A percentile compares a stretch with the other conserved stretches of the same genome.
phyloP scores from a whole-genome alignment of 2,113 vertebrate species.

The Coreoperca whiteheadi region DNA sequence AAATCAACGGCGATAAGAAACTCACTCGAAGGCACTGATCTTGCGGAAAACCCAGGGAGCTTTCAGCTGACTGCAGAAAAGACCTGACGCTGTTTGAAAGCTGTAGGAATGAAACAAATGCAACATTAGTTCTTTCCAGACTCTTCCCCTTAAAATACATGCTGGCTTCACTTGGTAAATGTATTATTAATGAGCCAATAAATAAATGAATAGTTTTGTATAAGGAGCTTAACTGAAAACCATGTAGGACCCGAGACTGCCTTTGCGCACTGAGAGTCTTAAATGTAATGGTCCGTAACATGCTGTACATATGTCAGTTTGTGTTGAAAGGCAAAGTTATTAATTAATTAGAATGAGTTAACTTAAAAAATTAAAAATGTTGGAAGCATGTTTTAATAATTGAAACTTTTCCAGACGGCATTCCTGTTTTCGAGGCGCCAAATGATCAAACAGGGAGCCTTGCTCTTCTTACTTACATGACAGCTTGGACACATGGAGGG shows the following conservation, averaged over 20 bases:
- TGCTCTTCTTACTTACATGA: slow-evolving; percentile 62
- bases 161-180: too few relatives aligned
- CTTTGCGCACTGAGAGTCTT: neutral
- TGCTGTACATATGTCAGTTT: neutral
- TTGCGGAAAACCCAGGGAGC: slow-evolving; percentile 43
- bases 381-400: neutral
- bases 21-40: neutral
- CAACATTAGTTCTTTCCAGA: neutral
- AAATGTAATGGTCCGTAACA: neutral
- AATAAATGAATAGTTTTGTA: neutral
- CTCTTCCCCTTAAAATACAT: neutral
- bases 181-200: neutral
- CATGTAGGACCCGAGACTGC: too few relatives aligned
- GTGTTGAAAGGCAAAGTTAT: too few relatives aligned
- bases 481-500: slow-evolving; percentile 43
- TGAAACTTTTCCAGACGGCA: neutral
- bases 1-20: neutral
- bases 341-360: too few relatives aligned
- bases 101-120: slow-evolving; percentile 45
- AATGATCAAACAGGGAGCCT: neutral
- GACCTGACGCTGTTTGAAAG: slow-evolving; percentile 45
- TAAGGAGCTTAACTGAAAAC: too few relatives aligned
- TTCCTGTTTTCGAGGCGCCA: neutral
- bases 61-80: neutral
- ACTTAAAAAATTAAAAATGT: too few relatives aligned